Evolutionary conservation across 2,797 vertebrate species (phyloP), one percentile per base, ranked within the genome.

Genomic region (Falco berigora): DNA sequence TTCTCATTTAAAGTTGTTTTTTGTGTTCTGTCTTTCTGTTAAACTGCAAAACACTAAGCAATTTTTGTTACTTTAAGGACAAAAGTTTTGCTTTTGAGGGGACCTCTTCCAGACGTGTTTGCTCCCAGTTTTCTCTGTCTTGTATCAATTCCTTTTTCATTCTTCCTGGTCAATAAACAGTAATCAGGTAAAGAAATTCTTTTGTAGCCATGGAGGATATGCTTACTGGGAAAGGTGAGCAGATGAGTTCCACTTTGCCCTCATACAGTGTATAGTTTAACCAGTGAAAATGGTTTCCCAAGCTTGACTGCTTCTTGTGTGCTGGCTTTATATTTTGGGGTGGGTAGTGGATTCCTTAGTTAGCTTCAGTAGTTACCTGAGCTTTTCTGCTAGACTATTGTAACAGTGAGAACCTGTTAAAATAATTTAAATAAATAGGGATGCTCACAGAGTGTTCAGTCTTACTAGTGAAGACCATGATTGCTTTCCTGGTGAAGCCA

Each of bases 361-460:
- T 96, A 94, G 91, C 86, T 92, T 89, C 89, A 87, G 91, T 95
- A 95, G 96, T 97, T 96, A 93, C 91, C 89, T 93, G 75, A 96
- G 92, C 93, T 95, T 97, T 96, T 90, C 93, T 97, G 78, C 86
- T 96, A 96, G 81, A 72, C 63, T 81, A 62, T 94, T 86, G 84
- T 93, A 86, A 80, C 82, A 71, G 61, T 95, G 83, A 77, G 91
- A 94, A 82, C 56, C 88, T 87, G 67, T 85, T 92, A 56, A 94
- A 89, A 53, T 93, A 42, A 85, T 59, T 91, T 74, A 79, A 83
- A 25, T 90, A 86, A 75, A 50, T 86, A 92, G 92, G 58, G 90
- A 66, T 92, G 68, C 84, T 97, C 90, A 94, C 93, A 59, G 86
- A 88, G n/a, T 59, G 49, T 94, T 89, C 90, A 77, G 67, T 89